phyloP scores from a whole-genome alignment of 2,797 vertebrate species.

The Eulemur mongoz region DNA sequence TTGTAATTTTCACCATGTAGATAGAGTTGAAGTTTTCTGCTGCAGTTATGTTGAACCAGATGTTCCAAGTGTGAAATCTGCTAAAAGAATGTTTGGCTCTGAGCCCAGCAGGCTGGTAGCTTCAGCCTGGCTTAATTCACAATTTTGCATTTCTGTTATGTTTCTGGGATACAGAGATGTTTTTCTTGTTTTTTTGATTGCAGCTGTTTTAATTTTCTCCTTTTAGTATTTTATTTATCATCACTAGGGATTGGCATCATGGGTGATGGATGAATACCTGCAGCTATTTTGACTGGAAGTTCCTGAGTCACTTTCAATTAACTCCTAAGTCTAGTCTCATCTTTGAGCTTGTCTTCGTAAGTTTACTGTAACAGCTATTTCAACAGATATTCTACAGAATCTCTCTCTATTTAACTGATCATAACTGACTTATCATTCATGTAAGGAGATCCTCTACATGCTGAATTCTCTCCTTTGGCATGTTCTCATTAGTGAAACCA shows the following conservation, averaged over 20 bases:
- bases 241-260: neutral
- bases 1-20: neutral
- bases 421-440: neutral
- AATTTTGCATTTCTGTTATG: slow-evolving; percentile 35
- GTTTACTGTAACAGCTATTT: neutral
- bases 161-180: neutral
- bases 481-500: neutral
- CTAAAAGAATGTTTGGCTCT: slow-evolving; percentile 27
- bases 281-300: neutral
- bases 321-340: neutral
- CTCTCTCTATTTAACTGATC: neutral
- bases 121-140: slow-evolving; percentile 18
- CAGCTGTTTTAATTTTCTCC: neutral
- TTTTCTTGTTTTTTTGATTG: neutral
- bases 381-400: neutral
- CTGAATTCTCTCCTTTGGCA: neutral
- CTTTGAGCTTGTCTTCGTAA: neutral
- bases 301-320: neutral
- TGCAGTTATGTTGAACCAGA: neutral
- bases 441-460: neutral
- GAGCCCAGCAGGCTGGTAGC: neutral
- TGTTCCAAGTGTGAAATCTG: slow-evolving; percentile 28
- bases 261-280: neutral
- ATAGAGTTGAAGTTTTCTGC: neutral
- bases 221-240: slow-evolving; percentile 1